Evolutionary conservation across 92 coral and sea anemone genomes (phyloP), one percentile per base, ranked within the genome.

Genomic region (Palythoa caribaeorum): DNA sequence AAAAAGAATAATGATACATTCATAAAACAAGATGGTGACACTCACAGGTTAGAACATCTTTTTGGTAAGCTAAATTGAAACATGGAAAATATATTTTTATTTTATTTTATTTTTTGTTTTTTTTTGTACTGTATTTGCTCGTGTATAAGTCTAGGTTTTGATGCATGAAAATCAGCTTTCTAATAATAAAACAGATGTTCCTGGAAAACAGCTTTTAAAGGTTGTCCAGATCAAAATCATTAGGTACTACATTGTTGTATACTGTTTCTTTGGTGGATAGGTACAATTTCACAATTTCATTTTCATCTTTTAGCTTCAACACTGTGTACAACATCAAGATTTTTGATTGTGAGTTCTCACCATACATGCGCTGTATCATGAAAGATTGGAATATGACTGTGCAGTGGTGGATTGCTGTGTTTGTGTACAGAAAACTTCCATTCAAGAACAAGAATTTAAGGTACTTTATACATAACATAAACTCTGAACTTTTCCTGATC

Each of bases 311-410:
- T 87, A 96, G 99, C 93, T 96, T 96, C 78, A 91, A 93, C 90
- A 92, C 99, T 3, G 93, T 96, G 47, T 96, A 89, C 90, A 95
- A 93, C 79, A 96, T 96, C 88, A 92, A 89, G 68, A 84, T 96
- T 47, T 95, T 89, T 71, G 92, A 92, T 38, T 92, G 92, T 55
- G 99, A 96, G 92, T 96, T 93, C 90, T 88, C 99, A 20, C 95
- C 96, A 21, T 88, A 92, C 48, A 92, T 95, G 96, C 78, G 88
- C 50, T 87, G 76, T 44, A 93, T 94, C 21, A 96, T 95, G 94
- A 96, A 96, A 83, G 92, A 94, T 84, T 96, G 99, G 99, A 96
- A 96, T 90, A 87, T 96, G 94, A 92, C 98, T 2, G 95, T 96
- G 17, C 99, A 96, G 79, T 96, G 99, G 99, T 96, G 99, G 99